Conservation (phyloP, 2,113 vertebrate genomes). For the Axis porcinus region DNA sequence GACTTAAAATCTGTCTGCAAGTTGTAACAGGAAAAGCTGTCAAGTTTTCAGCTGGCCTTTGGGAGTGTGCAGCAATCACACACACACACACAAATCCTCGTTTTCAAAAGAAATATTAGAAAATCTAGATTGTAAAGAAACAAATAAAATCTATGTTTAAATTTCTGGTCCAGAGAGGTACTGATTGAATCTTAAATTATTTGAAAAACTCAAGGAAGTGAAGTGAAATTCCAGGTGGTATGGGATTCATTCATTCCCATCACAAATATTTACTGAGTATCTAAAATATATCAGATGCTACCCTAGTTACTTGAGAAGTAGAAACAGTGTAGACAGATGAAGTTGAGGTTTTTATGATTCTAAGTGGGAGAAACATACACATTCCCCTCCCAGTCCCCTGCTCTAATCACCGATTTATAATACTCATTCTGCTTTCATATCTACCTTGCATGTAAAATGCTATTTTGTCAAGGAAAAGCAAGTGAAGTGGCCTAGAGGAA, state of each 20-base stretch:
- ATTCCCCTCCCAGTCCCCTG: not conserved
- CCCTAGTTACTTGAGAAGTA: not conserved
- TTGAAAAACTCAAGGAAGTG: not conserved
- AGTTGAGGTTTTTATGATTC: not conserved
- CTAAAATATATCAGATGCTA: not conserved
- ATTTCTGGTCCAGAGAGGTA: not conserved
- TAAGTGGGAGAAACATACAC: not conserved
- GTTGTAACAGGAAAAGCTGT: not conserved
- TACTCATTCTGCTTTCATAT: not conserved
- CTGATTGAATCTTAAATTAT: not conserved
- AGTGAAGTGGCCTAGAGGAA: not conserved
- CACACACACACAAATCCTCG: not conserved
- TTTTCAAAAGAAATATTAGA: not conserved
- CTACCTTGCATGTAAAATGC: not conserved
- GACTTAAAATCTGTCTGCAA: not conserved
- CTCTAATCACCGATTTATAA: not conserved
- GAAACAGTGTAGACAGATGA: not conserved
- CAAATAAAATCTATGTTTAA: not conserved
- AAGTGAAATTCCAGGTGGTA: not conserved
- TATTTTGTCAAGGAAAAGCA: not conserved
- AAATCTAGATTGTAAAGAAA: not conserved
- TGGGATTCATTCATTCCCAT: not conserved
- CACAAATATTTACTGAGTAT: not conserved
- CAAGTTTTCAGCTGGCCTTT: not conserved
- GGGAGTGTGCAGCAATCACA: not conserved